A percentile compares a stretch with the other conserved stretches of the same genome.
These are phyloP conservation scores for Gymnothorax javanicus DNA, from an alignment of 2,797 vertebrate species.

Conservation along the genomic window DNA sequence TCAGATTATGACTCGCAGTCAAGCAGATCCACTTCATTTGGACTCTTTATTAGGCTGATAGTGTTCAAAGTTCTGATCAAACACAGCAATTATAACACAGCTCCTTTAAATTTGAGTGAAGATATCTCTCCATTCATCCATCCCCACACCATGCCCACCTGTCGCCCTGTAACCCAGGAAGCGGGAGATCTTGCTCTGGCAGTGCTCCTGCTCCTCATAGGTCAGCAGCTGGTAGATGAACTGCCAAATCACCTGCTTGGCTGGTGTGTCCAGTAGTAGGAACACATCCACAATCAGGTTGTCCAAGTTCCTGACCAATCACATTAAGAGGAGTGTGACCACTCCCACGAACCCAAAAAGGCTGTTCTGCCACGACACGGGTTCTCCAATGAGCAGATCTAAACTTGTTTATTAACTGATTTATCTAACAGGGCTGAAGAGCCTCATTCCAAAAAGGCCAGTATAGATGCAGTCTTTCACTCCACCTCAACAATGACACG, in stretches of 20 bases:
- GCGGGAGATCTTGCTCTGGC: conserved; percentile 92
- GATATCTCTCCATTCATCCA: neutral
- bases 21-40: too few relatives aligned
- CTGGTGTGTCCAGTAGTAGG: conserved; percentile 93
- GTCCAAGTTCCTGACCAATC: conserved; percentile 87
- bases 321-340: conserved; percentile 33
- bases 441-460: too few relatives aligned
- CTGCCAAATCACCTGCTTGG: conserved; percentile 98
- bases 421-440: neutral
- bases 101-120: too few relatives aligned
- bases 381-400: neutral
- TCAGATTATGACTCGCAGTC: too few relatives aligned
- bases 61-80: too few relatives aligned
- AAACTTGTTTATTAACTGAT: neutral
- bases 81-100: too few relatives aligned
- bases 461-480: too few relatives aligned
- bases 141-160: conserved; percentile 58
- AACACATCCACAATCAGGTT: conserved; percentile 95
- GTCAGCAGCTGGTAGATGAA: conserved; percentile 97
- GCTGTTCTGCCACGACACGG: neutral
- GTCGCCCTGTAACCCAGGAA: conserved; percentile 89
- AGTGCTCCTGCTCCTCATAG: conserved; percentile 95
- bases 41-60: too few relatives aligned
- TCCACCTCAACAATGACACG: too few relatives aligned
- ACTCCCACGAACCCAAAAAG: neutral